Evolutionary conservation across 2,797 vertebrate genomes (phyloP).

Genomic region (Enteromius mattozi): DNA sequence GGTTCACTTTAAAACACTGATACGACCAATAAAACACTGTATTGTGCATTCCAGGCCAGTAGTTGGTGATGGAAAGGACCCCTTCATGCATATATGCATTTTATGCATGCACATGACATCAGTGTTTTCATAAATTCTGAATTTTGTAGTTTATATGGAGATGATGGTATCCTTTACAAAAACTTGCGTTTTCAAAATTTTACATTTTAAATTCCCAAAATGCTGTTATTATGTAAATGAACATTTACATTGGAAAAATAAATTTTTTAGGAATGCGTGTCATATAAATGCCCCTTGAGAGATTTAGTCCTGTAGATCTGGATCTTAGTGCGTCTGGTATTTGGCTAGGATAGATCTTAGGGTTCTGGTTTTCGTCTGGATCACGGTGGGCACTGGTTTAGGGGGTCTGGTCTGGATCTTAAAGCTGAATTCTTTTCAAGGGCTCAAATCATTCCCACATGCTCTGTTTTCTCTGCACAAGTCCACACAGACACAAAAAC

Average conservation of each 20-base stretch:
- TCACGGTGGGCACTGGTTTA: background rate
- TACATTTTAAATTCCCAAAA: background rate
- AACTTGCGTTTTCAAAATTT: background rate
- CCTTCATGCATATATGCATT: background rate
- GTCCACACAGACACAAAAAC: background rate
- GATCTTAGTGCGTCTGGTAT: background rate
- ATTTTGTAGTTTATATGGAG: background rate
- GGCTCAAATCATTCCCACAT: background rate
- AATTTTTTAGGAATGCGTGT: background rate
- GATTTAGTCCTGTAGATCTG: background rate
- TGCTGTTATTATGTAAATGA: background rate
- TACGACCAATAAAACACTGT: too few relatives aligned
- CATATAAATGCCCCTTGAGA: background rate
- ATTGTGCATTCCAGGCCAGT: background rate
- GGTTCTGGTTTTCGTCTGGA: background rate
- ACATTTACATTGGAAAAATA: background rate
- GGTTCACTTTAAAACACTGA: too few relatives aligned
- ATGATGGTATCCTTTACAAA: background rate
- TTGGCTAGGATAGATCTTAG: background rate
- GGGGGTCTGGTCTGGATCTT: background rate
- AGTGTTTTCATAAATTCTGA: background rate
- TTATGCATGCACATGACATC: background rate
- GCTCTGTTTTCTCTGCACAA: background rate
- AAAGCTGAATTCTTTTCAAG: background rate
- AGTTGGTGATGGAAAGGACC: background rate